phyloP scores from a whole-genome alignment of 2,888 invertebrate genomes.

The Drosophila cyrtoloma region DNA sequence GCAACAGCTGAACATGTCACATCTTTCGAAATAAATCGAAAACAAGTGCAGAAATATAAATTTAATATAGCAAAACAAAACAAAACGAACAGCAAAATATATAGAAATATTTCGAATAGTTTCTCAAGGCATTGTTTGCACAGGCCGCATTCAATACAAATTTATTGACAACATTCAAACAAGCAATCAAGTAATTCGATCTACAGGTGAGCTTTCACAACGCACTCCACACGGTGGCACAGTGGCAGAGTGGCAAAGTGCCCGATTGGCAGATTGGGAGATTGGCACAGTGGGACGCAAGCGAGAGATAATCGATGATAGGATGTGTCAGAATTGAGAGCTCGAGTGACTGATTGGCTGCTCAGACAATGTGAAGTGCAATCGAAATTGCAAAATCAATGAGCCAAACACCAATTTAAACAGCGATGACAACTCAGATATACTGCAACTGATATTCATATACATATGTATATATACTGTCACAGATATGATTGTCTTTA shows the following conservation, averaged over 20 bases:
- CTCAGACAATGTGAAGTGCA: constrained; percentile 41
- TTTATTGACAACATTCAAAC: constrained; percentile 14
- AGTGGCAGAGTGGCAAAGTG: constrained; percentile 25
- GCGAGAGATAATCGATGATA: constrained; percentile 33
- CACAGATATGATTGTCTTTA: constrained; percentile 43
- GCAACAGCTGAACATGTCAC: constrained; percentile 53
- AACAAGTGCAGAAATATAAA: constrained; percentile 31
- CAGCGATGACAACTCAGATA: constrained; percentile 53
- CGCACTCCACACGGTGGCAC: not conserved
- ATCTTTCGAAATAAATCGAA: constrained; percentile 44
- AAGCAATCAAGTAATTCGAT: constrained; percentile 44
- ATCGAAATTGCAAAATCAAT: constrained; percentile 58
- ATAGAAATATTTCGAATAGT: constrained; percentile 62
- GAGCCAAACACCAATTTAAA: constrained; percentile 30
- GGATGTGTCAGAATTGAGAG: constrained; percentile 16
- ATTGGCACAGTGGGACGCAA: constrained; percentile 35
- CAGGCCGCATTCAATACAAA: constrained; percentile 52
- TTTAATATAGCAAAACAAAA: not conserved
- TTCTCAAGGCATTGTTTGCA: constrained; percentile 52
- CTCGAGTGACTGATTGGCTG: constrained; percentile 28
- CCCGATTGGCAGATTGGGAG: not conserved
- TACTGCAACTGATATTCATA: not conserved
- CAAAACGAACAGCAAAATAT: constrained; percentile 8
- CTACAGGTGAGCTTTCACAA: constrained; percentile 52
- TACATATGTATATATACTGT: constrained; percentile 35